Base-by-base conservation (phyloP, 2,113 vertebrate genomes). In the Elgaria multicarinata region DNA sequence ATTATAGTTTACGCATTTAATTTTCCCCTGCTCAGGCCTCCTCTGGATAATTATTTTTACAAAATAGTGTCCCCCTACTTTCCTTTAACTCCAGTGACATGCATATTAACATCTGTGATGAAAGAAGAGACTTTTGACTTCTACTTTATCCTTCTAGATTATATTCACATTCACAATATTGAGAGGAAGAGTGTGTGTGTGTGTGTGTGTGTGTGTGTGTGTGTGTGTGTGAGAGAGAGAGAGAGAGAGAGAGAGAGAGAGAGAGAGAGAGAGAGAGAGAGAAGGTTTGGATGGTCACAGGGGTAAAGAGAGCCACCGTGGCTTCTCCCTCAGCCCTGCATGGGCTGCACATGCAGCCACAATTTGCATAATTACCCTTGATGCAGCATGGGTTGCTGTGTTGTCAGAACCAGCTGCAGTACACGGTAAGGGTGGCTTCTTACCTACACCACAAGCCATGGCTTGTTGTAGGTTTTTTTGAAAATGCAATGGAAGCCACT, bases 1-100 rank as follows among this genome's bases (percentile, higher is more conserved):
- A 93, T 94, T 93, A 86, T 72, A 91, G 82, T 93, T 95, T 94
- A 93, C 67, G 81, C 69, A 93, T 94, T 36, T 16, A 91, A 91
- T 95, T 95, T 96, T 91, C 87, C 87, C 69, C 36, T 91, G 64
- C 83, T 91, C 81, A 89, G 72, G 62, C 55, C 87, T 81, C 44
- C 81, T 44, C 74, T 76, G 71, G 79, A 77, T 90, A 90, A 94
- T 93, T 91, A 64, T 95, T 96, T 92, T 67, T 74, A 87, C 80
- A 86, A 89, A 91, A 92, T 3, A 78, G 12, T 71, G 42, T 36
- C 9, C 12, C 42, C 46, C 22, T 58, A 55, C 7, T 46, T 20
- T 77, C 20, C 14, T 64, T 12, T 50, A 87, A 50, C 0, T 44
- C 42, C 31, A 64, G 8, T 53, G 74, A 90, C 66, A 74, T 42